Evolutionary conservation across 2,797 vertebrate species (phyloP).

Genomic region (Galago senegalensis): DNA sequence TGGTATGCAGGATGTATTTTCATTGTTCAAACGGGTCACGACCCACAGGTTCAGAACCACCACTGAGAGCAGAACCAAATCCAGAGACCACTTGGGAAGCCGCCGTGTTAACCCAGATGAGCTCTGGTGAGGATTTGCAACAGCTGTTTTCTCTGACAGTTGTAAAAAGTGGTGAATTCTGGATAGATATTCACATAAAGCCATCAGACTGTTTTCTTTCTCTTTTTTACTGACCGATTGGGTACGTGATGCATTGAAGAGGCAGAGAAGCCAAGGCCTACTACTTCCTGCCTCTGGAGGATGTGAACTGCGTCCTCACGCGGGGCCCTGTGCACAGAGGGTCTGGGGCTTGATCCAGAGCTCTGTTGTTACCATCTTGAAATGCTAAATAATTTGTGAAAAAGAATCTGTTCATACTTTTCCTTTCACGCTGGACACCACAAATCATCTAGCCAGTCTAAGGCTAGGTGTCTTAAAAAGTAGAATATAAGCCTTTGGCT

Average conservation of each 20-base stretch:
- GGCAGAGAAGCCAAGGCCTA: not conserved
- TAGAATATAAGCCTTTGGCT: not conserved
- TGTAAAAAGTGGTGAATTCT: not conserved
- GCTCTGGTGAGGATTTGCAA: not conserved
- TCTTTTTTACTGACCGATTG: not conserved
- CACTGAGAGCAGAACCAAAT: not conserved
- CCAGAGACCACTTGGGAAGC: not conserved
- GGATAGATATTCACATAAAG: not conserved
- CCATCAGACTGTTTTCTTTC: not conserved
- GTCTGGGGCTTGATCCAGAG: not conserved
- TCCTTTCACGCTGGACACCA: too few species aligned
- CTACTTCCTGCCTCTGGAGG: too few species aligned
- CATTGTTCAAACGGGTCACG: too few species aligned
- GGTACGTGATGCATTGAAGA: not conserved
- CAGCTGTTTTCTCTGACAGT: not conserved
- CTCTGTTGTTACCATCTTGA: not conserved
- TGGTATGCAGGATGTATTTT: too few species aligned
- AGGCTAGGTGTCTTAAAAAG: not conserved
- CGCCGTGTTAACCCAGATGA: not conserved
- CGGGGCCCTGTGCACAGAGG: accelerated
- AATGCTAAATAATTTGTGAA: not conserved
- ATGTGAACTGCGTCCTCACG: not conserved
- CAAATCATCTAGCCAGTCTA: not conserved
- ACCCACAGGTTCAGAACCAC: too few species aligned
- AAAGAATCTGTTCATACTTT: not conserved